These are phyloP conservation scores for Diorhabda carinulata DNA, from an alignment of 1,140 invertebrate species.

Conservation along the genomic window DNA sequence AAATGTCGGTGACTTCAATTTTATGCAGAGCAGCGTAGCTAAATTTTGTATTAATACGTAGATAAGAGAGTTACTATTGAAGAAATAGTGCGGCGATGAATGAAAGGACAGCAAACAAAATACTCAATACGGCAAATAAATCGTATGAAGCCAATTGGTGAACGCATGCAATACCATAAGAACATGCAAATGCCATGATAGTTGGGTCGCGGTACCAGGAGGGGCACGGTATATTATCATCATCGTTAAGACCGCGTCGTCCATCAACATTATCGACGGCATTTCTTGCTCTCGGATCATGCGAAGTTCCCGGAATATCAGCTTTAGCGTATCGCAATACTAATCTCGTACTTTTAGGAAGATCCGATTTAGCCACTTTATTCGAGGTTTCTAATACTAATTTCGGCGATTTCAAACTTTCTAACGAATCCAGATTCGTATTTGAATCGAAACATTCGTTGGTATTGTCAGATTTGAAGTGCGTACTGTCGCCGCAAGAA, in stretches of 20 bases:
- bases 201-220: slow-evolving; percentile 55
- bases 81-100: slow-evolving; percentile 58
- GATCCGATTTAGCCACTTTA: slow-evolving; percentile 10
- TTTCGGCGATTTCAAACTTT: slow-evolving; percentile 42
- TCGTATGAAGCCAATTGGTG: slow-evolving; percentile 61
- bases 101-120: slow-evolving; percentile 65
- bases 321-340: background rate
- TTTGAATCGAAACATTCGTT: slow-evolving; percentile 28
- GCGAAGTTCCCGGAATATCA: slow-evolving; percentile 5
- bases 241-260: slow-evolving; percentile 22
- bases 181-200: slow-evolving; percentile 60
- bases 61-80: slow-evolving; percentile 18
- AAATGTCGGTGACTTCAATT: too few species aligned
- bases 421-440: slow-evolving; percentile 30
- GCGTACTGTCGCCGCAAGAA: slow-evolving; percentile 8
- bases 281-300: background rate
- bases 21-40: too few species aligned
- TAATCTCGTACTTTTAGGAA: slow-evolving; percentile 20
- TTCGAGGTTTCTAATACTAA: slow-evolving; percentile 37
- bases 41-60: too few species aligned
- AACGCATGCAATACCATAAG: slow-evolving; percentile 61
- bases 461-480: slow-evolving; percentile 18
- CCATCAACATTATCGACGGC: slow-evolving; percentile 3
- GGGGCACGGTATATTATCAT: slow-evolving; percentile 28
- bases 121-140: slow-evolving; percentile 62